Evolutionary conservation across 2,888 invertebrate species (phyloP).

Genomic region (Plusia festucae): DNA sequence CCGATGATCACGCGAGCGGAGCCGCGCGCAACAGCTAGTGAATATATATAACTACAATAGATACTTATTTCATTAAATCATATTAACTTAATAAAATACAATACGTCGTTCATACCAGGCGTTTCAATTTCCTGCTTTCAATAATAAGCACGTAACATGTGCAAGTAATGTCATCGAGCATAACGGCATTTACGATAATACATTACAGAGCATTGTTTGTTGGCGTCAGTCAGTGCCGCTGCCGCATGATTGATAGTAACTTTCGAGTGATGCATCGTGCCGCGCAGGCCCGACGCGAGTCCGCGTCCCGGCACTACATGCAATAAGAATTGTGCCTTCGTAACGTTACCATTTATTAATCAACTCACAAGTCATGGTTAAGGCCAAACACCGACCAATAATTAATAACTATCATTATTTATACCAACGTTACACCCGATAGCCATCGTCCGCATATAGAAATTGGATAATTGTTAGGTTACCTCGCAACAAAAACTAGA

Average conservation of each 20-base stretch:
- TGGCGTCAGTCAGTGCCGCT: constrained; percentile 38
- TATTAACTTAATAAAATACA: constrained; percentile 8
- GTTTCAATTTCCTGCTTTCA: constrained; percentile 50
- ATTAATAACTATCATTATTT: constrained; percentile 14
- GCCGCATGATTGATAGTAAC: constrained; percentile 63
- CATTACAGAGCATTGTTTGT: constrained; percentile 63
- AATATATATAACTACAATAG: not conserved
- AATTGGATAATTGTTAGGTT: constrained; percentile 28
- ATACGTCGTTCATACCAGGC: constrained; percentile 19
- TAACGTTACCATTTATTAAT: constrained; percentile 34
- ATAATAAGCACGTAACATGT: constrained; percentile 40
- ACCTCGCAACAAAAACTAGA: constrained; percentile 27
- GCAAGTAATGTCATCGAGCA: constrained; percentile 46
- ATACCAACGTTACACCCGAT: constrained; percentile 5
- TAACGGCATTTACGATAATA: constrained; percentile 62
- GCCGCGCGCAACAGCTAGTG: too few species aligned
- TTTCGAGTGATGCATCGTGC: constrained; percentile 59
- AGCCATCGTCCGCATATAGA: constrained; percentile 8
- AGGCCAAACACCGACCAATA: constrained; percentile 21
- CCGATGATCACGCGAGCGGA: too few species aligned
- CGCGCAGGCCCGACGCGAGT: constrained; percentile 18
- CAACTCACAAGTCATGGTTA: constrained; percentile 27
- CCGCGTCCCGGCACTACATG: constrained; percentile 37
- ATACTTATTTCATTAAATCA: not conserved
- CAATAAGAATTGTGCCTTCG: constrained; percentile 45